Evolutionary conservation across 1,140 invertebrate genomes (phyloP), one percentile per base, ranked within the genome.

Genomic region (Hylaeus anthracinus): DNA sequence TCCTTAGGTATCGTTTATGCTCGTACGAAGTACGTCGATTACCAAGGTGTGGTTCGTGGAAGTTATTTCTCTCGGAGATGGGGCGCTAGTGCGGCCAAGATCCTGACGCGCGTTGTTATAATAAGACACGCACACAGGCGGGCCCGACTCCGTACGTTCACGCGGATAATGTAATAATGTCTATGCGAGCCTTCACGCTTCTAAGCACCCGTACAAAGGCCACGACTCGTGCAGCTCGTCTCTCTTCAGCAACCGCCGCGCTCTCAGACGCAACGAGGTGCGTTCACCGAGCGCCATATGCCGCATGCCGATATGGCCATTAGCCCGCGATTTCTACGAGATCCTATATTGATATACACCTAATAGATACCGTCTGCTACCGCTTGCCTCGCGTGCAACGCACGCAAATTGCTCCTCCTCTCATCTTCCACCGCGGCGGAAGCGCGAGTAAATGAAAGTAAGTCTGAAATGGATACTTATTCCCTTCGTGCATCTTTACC

Each of bases 291-390:
- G 26, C 76, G 78, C 89, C 85, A 88, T 90, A 86, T 87, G 90
- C 85, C 84, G 88, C 83, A 79, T 79, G 81, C 81, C 88, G 86
- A 89, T 88, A 86, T 86, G 88, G 84, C 90, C 87, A 90, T 90
- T 90, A 90, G 75, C 45, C 70, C 78, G 79, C 83, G 81, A 90
- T 90, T 90, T 89, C 88, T 89, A 82, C 84, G 83, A 89, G 89
- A 89, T 90, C 85, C 83, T 89, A 90, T 88, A 88, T 90, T 90
- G 90, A 90, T 90, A 89, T 85, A 88, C 89, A 87, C 87, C 88
- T 90, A 90, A 90, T 88, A 89, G 88, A 89, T 90, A 88, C 82
- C 86, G 87, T 86, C 81, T 87, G 88, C 87, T 89, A 90, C 88
- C 63, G 87, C 81, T 85, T 82, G 81, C 71, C 70, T 86, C 85